Evolutionary conservation across 2,113 vertebrate species (phyloP).

Genomic region (Micronycteris hirsuta): DNA sequence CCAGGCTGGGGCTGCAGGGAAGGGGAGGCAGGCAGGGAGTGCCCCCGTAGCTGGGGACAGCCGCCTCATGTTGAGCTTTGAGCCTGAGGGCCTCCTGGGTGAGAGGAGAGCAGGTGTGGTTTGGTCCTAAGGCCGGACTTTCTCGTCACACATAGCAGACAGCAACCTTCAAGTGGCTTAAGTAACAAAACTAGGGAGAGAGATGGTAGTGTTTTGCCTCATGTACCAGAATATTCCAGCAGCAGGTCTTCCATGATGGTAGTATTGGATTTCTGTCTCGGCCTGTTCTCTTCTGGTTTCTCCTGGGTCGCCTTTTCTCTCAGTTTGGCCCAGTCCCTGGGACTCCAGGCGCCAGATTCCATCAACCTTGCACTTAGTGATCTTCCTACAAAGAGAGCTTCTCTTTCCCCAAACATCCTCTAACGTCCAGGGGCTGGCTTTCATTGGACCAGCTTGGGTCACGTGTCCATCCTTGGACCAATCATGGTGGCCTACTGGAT

Average conservation of each 20-base stretch:
- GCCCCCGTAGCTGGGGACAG: background rate
- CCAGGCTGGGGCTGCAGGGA: background rate
- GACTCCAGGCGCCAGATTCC: background rate
- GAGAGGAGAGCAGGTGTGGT: background rate
- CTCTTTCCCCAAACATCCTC: background rate
- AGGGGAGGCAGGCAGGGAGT: background rate
- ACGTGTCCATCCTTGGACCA: background rate
- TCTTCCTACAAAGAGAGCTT: background rate
- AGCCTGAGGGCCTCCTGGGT: background rate
- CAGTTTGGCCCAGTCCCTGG: background rate
- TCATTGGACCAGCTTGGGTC: background rate
- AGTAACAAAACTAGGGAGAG: background rate
- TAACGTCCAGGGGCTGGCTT: background rate
- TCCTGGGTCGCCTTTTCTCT: background rate
- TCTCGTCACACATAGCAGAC: background rate
- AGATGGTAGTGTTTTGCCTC: background rate
- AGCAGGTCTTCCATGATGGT: too few relatives aligned
- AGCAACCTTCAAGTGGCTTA: background rate
- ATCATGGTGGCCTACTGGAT: background rate
- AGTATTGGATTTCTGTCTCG: background rate
- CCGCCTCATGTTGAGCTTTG: background rate
- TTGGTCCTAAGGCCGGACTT: background rate
- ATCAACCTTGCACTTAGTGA: background rate
- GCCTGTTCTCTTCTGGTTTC: background rate
- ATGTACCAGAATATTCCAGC: background rate